phyloP scores from a whole-genome alignment of 2,888 invertebrate genomes.

The Agrochola circellaris region DNA sequence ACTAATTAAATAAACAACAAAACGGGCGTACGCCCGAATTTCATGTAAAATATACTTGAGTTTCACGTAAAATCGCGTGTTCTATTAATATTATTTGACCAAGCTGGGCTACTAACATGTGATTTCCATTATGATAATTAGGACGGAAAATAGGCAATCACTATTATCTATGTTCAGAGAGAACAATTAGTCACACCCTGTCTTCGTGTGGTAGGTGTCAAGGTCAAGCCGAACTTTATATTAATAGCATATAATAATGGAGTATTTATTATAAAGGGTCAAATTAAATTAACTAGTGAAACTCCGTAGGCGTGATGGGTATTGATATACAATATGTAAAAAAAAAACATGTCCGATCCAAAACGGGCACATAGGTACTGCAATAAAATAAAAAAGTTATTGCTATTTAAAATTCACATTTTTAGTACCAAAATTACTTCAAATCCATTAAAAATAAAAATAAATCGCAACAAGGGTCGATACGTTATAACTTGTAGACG shows the following conservation, averaged over 20 bases:
- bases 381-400: no score
- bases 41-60: conserved; percentile 33
- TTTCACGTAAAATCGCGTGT: conserved; percentile 65
- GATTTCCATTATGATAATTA: conserved; percentile 63
- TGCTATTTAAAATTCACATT: no score
- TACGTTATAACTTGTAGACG: no score
- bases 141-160: conserved; percentile 1
- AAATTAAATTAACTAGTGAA: no score
- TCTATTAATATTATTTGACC: conserved; percentile 42
- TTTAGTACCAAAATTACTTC: no score
- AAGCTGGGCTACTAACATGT: conserved; percentile 45
- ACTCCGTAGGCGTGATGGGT: no score
- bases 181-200: neutral
- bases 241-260: neutral
- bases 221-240: neutral
- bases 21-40: conserved; percentile 22
- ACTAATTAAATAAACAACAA: conserved; percentile 46
- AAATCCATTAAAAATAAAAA: no score
- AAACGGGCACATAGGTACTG: no score
- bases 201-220: neutral
- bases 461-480: no score
- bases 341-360: no score
- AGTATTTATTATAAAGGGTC: neutral
- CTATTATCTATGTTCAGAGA: neutral
- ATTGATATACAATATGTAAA: no score